phyloP scores from a whole-genome alignment of 2,888 invertebrate genomes.

The Papilio demoleus region DNA sequence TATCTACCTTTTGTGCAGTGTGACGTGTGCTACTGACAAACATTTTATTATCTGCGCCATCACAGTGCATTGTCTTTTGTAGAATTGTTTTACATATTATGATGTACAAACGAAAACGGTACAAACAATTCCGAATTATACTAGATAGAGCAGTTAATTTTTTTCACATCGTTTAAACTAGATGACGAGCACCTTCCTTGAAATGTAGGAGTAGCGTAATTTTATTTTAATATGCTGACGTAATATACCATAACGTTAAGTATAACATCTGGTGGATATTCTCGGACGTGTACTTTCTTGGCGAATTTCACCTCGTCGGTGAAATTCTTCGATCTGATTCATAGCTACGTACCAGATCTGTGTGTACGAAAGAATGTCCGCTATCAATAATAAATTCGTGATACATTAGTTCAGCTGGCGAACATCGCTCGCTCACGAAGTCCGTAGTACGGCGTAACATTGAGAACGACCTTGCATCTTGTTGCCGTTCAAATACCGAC shows the following conservation, averaged over 20 bases:
- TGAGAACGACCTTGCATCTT: constrained; percentile 73
- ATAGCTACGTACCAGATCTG: constrained; percentile 20
- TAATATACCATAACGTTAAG: constrained; percentile 43
- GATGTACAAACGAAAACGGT: constrained; percentile 13
- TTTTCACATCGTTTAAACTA: not conserved
- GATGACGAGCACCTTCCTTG: constrained; percentile 37
- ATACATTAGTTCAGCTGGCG: constrained; percentile 42
- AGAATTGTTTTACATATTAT: constrained; percentile 20
- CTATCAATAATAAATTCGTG: constrained; percentile 23
- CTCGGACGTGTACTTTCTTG: constrained; percentile 19
- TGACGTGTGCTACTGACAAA: constrained; percentile 34
- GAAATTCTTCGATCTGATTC: constrained; percentile 31
- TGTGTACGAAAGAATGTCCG: constrained; percentile 17
- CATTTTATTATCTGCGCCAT: constrained; percentile 30
- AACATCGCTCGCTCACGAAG: constrained; percentile 34
- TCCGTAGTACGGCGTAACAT: constrained; percentile 58
- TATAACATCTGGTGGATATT: constrained; percentile 23
- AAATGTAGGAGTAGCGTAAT: constrained; percentile 54
- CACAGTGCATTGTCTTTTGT: constrained; percentile 18
- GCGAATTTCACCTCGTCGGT: constrained; percentile 18
- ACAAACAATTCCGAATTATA: not conserved
- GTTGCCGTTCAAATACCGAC: constrained; percentile 60
- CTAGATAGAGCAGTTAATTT: constrained; percentile 1
- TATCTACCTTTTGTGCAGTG: constrained; percentile 37
- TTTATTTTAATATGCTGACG: constrained; percentile 52